Evolutionary conservation across 1,140 invertebrate species (phyloP).

Genomic region (Contarinia nasturtii): DNA sequence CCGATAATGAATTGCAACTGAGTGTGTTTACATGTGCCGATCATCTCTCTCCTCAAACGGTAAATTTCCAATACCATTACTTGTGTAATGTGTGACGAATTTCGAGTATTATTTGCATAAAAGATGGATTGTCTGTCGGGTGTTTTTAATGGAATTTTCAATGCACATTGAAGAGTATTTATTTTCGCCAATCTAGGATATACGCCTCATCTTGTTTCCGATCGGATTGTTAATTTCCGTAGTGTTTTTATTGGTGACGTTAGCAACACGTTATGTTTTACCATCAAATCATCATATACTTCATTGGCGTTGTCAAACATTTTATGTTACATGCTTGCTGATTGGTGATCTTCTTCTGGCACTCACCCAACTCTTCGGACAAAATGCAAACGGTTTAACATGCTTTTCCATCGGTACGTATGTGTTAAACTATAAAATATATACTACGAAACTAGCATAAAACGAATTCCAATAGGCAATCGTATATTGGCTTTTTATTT

Average conservation of each 20-base stretch:
- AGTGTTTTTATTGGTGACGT: constrained; percentile 54
- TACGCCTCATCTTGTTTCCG: constrained; percentile 46
- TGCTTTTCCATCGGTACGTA: constrained; percentile 46
- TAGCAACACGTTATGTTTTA: constrained; percentile 51
- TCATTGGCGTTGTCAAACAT: constrained; percentile 68
- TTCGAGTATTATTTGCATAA: no score
- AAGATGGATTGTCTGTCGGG: no score
- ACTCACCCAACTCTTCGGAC: constrained; percentile 42
- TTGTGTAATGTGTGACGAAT: no score
- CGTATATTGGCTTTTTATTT: no score
- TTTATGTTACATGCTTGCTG: constrained; percentile 60
- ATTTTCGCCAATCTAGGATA: constrained; percentile 25
- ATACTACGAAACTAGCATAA: no score
- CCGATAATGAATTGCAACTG: neutral
- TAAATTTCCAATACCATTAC: no score
- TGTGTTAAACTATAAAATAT: no score
- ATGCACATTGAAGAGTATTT: no score
- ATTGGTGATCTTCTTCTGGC: constrained; percentile 57
- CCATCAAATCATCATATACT: constrained; percentile 62
- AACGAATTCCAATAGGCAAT: no score
- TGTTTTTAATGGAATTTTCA: no score
- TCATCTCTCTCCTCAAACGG: neutral
- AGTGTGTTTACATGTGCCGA: constrained; percentile 40
- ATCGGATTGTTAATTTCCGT: constrained; percentile 55
- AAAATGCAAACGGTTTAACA: constrained; percentile 30